phyloP scores from a whole-genome alignment of 2,113 vertebrate species.

The Eonycteris spelaea region DNA sequence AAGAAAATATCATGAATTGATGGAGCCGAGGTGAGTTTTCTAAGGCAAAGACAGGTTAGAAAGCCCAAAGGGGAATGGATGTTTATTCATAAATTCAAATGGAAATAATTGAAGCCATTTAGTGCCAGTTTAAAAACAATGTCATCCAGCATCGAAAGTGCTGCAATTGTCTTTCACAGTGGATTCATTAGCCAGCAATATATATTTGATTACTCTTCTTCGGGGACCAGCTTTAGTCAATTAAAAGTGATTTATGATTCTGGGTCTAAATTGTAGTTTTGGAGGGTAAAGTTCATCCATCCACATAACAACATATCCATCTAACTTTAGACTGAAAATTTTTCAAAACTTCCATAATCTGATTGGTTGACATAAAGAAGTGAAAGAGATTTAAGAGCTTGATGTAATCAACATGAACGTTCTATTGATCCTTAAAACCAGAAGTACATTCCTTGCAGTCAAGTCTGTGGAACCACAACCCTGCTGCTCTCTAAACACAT shows the following conservation, averaged over 20 bases:
- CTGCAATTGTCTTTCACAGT: conserved; percentile 65
- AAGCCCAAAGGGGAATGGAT: conserved; percentile 77
- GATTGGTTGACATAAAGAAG: conserved; percentile 71
- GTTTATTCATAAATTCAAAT: conserved; percentile 84
- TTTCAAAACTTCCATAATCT: conserved; percentile 67
- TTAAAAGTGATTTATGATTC: conserved; percentile 91
- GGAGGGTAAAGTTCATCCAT: conserved; percentile 83
- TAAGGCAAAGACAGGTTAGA: conserved; percentile 62
- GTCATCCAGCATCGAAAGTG: conserved; percentile 70
- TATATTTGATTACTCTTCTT: conserved; percentile 81
- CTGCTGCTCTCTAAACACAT: background rate
- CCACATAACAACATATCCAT: conserved; percentile 81
- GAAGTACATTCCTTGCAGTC: conserved; percentile 44
- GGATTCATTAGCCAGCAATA: conserved; percentile 81
- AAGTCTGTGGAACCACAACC: background rate
- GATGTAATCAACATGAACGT: conserved; percentile 72
- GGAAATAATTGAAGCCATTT: conserved; percentile 78
- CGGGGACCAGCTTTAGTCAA: conserved; percentile 82
- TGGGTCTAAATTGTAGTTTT: conserved; percentile 76
- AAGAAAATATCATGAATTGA: conserved; percentile 39
- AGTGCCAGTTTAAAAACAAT: conserved; percentile 75
- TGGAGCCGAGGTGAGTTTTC: conserved; percentile 42
- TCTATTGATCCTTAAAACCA: conserved; percentile 74
- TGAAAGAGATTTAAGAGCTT: conserved; percentile 61
- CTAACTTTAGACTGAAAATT: conserved; percentile 77